Base-by-base conservation (phyloP, 2,797 vertebrate species). In the Diplodus puntazzo region DNA sequence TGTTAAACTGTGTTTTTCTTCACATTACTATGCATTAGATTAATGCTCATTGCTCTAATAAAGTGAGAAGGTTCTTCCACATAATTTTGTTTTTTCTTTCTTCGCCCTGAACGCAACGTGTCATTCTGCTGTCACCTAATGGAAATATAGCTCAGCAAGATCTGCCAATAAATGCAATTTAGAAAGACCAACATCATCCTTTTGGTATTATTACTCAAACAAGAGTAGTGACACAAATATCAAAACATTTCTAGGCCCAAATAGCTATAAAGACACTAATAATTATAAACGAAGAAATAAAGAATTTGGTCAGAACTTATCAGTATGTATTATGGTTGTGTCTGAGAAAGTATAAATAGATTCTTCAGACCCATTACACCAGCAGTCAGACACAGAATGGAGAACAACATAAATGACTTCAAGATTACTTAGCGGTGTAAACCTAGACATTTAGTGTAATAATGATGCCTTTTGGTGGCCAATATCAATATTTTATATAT, bases 11-110 rank as follows among this genome's bases (percentile, higher is more conserved):
- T 86, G 82, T 85, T 74, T 73, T 18, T 52, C 50, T 58, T 78
- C 59, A 84, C 76, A 79, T 81, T 66, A 81, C 73, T 91, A 88
- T 94, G 93, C 92, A 94, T 94, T 94, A 94, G 93, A 93, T 94
- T 93, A 93, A 94, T 94, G 92, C 92, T 90, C 79, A 77, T 77
- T 59, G 85, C 88, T 85, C 57, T 75, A 93, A 93, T 92, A 92
- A 93, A 94, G 66, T 63, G 3, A 87, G 58, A 62, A 34, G 3
- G 63, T 85, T 77, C 73, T 73, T 77, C 55, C 71, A 76, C 30
- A 25, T 4, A 14, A 45, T 34, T 27, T 53, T 9, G 12, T 34
- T 30, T 27, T 58, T 43, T 45, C 23, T 25, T 62, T 54, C 50
- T 34, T 16, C 1, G 0, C 0, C 4, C 21, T 11, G 34, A 48